Conservation (phyloP, 2,113 vertebrate genomes). For the western clawed frog (Xenopus tropicalis) region DNA sequence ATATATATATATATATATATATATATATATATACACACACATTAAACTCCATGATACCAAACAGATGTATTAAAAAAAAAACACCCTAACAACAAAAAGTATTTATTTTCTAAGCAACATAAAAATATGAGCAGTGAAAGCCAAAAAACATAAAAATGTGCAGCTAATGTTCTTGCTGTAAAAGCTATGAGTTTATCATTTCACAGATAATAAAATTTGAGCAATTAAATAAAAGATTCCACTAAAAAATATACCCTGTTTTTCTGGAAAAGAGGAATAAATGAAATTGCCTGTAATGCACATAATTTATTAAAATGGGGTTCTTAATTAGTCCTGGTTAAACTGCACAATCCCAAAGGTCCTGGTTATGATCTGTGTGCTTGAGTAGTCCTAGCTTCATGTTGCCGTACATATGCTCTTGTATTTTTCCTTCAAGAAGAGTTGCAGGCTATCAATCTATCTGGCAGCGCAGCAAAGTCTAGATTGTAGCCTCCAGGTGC, state of each 20-base stretch:
- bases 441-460: constrained; percentile 16
- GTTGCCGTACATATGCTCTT: constrained; percentile 10
- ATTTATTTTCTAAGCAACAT: background rate
- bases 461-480: constrained; percentile 6
- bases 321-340: constrained; percentile 1
- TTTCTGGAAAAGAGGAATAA: constrained; percentile 5
- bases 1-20: too few species aligned
- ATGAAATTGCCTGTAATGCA: constrained; percentile 11
- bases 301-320: constrained; percentile 28
- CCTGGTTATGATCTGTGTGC: constrained; percentile 6
- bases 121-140: background rate
- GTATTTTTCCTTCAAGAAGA: constrained; percentile 4
- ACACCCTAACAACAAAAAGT: background rate
- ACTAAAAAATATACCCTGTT: background rate
- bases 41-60: background rate
- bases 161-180: background rate
- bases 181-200: constrained; percentile 7
- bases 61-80: background rate
- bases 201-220: constrained; percentile 9
- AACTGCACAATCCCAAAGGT: background rate
- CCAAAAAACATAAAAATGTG: background rate
- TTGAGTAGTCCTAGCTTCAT: background rate
- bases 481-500: constrained; percentile 13
- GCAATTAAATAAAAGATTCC: background rate
- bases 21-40: too few species aligned